These are phyloP conservation scores for Mellivora capensis DNA, from an alignment of 2,113 vertebrate species.

Conservation along the genomic window DNA sequence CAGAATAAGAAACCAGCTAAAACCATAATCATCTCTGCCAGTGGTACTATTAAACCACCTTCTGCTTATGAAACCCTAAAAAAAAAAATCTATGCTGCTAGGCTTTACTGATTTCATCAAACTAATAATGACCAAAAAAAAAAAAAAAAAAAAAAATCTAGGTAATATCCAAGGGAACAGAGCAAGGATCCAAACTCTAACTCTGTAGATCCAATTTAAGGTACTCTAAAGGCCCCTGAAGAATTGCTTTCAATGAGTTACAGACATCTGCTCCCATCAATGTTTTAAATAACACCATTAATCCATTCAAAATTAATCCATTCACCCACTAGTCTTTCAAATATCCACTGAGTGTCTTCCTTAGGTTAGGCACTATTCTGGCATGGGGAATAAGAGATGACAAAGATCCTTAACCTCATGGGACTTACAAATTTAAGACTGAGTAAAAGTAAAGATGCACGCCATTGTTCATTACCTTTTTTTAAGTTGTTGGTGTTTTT, in stretches of 20 bases:
- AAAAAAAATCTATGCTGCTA: background rate
- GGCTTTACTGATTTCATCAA: slow-evolving; percentile 5
- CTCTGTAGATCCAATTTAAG: background rate
- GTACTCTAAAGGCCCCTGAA: background rate
- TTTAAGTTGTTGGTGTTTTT: background rate
- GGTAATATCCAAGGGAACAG: background rate
- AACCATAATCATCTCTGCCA: background rate
- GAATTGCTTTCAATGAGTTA: background rate
- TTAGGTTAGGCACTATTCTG: background rate
- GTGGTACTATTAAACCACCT: background rate
- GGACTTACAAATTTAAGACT: background rate
- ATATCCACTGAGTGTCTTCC: background rate
- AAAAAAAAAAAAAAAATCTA: background rate
- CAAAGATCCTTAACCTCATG: background rate
- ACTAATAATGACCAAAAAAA: background rate
- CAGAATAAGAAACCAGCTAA: background rate
- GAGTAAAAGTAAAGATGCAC: background rate
- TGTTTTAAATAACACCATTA: background rate
- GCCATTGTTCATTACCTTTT: background rate
- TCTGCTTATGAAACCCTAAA: background rate
- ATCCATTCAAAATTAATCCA: background rate
- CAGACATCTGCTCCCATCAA: background rate
- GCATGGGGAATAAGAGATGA: background rate
- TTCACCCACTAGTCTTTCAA: background rate
- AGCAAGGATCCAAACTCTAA: background rate